A percentile compares a stretch with the other conserved stretches of the same genome.
Evolutionary conservation across 2,888 invertebrate genomes (phyloP).

Genomic region (Cerastis leucographa): DNA sequence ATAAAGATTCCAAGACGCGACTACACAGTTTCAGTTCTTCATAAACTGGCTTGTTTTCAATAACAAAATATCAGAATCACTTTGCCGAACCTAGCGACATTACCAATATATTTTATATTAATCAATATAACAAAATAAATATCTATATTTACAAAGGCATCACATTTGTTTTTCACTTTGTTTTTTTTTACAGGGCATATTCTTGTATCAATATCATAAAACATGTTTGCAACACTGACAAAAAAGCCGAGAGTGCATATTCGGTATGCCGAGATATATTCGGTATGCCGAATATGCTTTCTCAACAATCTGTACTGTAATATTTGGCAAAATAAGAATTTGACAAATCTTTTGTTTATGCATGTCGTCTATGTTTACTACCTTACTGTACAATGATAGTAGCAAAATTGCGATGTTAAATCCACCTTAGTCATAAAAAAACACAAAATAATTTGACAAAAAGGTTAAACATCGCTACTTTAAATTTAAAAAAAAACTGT

Average conservation of each 20-base stretch:
- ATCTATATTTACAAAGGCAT: constrained; percentile 35
- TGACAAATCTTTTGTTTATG: background rate
- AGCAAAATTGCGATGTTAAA: background rate
- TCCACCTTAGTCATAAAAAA: background rate
- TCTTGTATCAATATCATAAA: background rate
- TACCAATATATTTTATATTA: constrained; percentile 11
- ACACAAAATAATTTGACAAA: constrained; percentile 7
- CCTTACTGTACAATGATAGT: background rate
- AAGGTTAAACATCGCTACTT: background rate
- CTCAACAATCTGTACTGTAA: background rate
- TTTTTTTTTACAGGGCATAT: background rate
- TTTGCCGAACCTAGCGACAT: background rate
- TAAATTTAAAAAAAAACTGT: background rate
- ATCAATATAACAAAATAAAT: constrained; percentile 25
- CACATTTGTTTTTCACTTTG: background rate
- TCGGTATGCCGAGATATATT: no score
- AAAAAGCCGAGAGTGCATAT: no score
- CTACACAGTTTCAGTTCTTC: background rate
- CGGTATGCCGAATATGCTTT: background rate
- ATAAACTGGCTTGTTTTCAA: background rate
- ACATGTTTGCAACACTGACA: background rate
- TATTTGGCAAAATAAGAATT: background rate
- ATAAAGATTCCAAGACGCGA: background rate
- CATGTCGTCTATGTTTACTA: background rate
- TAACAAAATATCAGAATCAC: background rate